A percentile compares a stretch with the other conserved stretches of the same genome.
Evolutionary conservation across 1,140 invertebrate genomes (phyloP).

Genomic region (Dolichoris vasculosae): DNA sequence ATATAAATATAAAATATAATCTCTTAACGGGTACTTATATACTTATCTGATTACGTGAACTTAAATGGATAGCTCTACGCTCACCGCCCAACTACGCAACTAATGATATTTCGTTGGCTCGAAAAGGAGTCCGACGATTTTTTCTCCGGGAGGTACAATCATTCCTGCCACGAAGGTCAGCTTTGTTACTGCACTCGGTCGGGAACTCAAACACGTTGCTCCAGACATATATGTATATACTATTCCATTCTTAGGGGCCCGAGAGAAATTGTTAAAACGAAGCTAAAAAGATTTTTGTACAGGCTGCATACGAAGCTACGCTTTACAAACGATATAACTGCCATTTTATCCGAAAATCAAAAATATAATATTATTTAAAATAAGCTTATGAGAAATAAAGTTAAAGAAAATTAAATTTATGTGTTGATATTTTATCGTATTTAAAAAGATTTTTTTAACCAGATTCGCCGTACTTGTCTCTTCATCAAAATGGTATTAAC

Average conservation of each 20-base stretch:
- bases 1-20: background rate
- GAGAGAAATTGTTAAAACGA: no score
- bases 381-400: no score
- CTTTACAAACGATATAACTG: no score
- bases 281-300: no score
- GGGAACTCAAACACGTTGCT: background rate
- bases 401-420: no score
- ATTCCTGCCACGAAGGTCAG: background rate
- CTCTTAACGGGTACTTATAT: background rate
- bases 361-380: no score
- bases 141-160: background rate
- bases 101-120: background rate
- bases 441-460: no score
- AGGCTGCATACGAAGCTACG: no score
- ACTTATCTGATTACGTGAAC: background rate
- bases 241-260: no score
- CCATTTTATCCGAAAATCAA: no score
- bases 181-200: background rate
- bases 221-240: background rate
- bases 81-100: background rate
- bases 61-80: background rate
- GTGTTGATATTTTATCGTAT: no score
- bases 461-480: background rate
- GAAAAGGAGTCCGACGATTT: background rate
- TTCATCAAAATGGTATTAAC: background rate